phyloP scores from a whole-genome alignment of 2,888 invertebrate genomes.

The Nomada fabriciana region DNA sequence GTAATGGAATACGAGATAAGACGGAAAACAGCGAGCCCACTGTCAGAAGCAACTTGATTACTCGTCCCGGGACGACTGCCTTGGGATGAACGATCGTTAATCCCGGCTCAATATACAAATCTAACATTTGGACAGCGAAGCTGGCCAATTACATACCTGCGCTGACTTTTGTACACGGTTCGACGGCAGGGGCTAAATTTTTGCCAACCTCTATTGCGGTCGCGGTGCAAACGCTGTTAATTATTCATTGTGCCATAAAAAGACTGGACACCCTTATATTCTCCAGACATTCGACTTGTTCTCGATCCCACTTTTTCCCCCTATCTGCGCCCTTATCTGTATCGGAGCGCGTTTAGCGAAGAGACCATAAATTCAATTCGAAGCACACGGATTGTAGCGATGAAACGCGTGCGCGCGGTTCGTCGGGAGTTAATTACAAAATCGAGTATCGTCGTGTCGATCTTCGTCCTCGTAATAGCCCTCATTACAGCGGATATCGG shows the following conservation, averaged over 20 bases:
- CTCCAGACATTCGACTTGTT: too few relatives aligned
- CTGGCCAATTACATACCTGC: not conserved
- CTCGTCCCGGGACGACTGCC: slow-evolving; percentile 44
- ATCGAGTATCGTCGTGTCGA: slow-evolving; percentile 43
- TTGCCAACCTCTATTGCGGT: not conserved
- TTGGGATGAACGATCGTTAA: slow-evolving; percentile 52
- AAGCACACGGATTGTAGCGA: too few relatives aligned
- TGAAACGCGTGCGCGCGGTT: slow-evolving; percentile 29
- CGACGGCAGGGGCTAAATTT: not conserved
- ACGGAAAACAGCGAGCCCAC: slow-evolving; percentile 59
- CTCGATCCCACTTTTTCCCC: too few relatives aligned
- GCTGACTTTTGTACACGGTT: not conserved
- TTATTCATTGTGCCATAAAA: too few relatives aligned
- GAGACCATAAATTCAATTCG: too few relatives aligned
- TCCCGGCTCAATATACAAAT: slow-evolving; percentile 38
- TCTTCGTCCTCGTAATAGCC: slow-evolving; percentile 45
- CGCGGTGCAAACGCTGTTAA: too few relatives aligned
- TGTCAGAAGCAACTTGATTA: slow-evolving; percentile 60
- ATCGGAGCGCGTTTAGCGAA: too few relatives aligned
- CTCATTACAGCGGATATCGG: slow-evolving; percentile 55
- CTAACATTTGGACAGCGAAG: slow-evolving; percentile 11
- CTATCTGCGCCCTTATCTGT: too few relatives aligned
- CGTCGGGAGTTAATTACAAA: slow-evolving; percentile 46
- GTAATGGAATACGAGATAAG: slow-evolving; percentile 68
- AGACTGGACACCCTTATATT: too few relatives aligned